Base-by-base conservation (phyloP, 2,888 invertebrate genomes). In the Tenthredo notha region DNA sequence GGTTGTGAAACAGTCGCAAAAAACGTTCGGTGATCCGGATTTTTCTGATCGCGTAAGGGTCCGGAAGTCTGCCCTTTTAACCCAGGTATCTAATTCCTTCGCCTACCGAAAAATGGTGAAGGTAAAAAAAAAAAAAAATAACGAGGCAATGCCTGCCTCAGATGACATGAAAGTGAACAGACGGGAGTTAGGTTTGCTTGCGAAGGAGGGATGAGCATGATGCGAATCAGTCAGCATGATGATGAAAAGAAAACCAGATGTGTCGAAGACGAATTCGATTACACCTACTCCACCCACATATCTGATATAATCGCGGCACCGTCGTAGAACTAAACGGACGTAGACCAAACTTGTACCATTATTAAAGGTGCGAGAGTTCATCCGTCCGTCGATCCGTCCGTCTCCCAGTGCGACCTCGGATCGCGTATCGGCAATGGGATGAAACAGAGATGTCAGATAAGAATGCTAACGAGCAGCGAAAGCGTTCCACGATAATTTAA, bases 401-500 rank as follows among this genome's bases (percentile, higher is more conserved):
- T 77, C 18, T 58, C 58, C 12, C 40, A n/a, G 29, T 15, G 40
- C 40, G 40, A 80, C 80, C 61, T 61, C 21, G 40, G 37, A 61
- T 61, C 40, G 61, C 40, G 61, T n/a, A 80, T 61, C 80, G 61
- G 25, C 58, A 61, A 37, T 61, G 75, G 84, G 50, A 84, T 61
- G 65, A 84, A 78, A 58, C 58, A 78, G 78, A 80, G 84, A 84
- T 84, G 84, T 67, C 84, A 33, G 84, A 84, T 84, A 84, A 84
- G 84, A 84, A 84, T 84, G 84, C 78, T 84, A 84, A 84, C 78
- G 84, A 84, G 84, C 78, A 80, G 84, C 84, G 67, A 84, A 80
- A 75, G 84, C 75, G 78, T 78, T 84, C 77, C 12, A 65, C 84
- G 78, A 84, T 84, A 84, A 84, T 84, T 84, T 80, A 84, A 84